Evolutionary conservation across 1,140 invertebrate species (phyloP).

Genomic region (Drosophila yakuba): DNA sequence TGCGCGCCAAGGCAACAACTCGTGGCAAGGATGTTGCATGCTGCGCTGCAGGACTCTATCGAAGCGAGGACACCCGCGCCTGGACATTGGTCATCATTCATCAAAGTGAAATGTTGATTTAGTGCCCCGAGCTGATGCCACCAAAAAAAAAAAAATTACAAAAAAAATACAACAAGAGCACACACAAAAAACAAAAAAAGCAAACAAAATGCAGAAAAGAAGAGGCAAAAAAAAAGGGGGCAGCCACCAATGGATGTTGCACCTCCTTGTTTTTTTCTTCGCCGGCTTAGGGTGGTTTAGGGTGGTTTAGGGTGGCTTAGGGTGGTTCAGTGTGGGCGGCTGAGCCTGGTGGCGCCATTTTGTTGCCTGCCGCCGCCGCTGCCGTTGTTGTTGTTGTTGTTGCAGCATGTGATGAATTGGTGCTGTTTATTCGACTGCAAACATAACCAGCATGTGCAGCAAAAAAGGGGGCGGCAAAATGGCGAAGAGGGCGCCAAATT

Average conservation of each 20-base stretch:
- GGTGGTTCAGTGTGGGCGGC: not conserved
- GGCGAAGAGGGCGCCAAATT: not conserved
- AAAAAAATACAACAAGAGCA: not conserved
- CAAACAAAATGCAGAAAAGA: not conserved
- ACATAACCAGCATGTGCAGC: conserved; percentile 71
- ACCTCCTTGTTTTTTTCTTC: conserved; percentile 35
- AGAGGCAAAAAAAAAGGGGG: conserved; percentile 5
- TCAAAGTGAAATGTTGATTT: conserved; percentile 84
- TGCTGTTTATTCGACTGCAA: conserved; percentile 82
- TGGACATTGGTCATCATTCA: conserved; percentile 83
- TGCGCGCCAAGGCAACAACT: not conserved
- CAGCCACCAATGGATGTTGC: conserved; percentile 42
- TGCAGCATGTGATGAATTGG: conserved; percentile 77
- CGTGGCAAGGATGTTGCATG: conserved; percentile 47
- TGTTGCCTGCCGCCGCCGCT: conserved; percentile 17
- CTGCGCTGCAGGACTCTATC: conserved; percentile 65
- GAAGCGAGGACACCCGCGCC: conserved; percentile 67
- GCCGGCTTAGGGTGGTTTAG: not conserved
- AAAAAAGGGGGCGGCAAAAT: not conserved
- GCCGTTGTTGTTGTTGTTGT: conserved; percentile 1
- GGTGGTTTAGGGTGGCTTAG: not conserved
- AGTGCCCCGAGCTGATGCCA: conserved; percentile 63
- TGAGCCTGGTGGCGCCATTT: conserved; percentile 27
- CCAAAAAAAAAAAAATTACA: conserved; percentile 8
- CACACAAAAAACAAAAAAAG: not conserved